Evolutionary conservation across 2,888 invertebrate species (phyloP).

Genomic region (Tenodera sinensis): DNA sequence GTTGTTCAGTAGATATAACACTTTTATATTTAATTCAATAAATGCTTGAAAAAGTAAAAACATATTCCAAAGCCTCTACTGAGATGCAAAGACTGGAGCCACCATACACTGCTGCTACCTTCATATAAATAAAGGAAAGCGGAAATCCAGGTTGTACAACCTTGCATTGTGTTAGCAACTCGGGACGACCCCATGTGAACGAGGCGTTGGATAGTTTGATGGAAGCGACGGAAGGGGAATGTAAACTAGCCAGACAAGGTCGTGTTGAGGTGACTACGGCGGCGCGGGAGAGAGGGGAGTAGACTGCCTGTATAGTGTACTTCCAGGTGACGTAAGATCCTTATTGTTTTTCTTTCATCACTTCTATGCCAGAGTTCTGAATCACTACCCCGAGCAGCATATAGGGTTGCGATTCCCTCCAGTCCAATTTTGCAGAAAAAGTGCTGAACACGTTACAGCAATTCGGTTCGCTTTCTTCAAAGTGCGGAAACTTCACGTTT

Average conservation of each 20-base stretch:
- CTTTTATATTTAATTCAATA: no score
- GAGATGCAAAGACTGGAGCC: no score
- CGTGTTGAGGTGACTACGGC: conserved; percentile 14
- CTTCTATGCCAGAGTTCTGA: not conserved
- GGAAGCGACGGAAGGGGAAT: conserved; percentile 1
- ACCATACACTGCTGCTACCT: not conserved
- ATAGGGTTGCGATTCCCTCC: not conserved
- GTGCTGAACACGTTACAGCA: not conserved
- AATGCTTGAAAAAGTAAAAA: no score
- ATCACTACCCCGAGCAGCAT: not conserved
- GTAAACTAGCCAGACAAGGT: conserved; percentile 19
- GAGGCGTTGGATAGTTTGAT: not conserved
- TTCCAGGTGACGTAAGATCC: conserved; percentile 8
- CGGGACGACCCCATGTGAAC: not conserved
- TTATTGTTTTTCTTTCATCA: conserved; percentile 14
- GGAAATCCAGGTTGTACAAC: not conserved
- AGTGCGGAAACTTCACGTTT: not conserved
- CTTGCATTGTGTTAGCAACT: not conserved
- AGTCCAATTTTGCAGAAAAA: no score
- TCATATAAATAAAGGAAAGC: not conserved
- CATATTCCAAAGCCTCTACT: no score
- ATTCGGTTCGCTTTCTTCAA: not conserved
- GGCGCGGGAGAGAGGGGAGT: not conserved
- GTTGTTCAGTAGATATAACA: no score
- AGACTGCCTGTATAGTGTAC: not conserved